phyloP scores from a whole-genome alignment of 2,113 vertebrate genomes.

The Psittacula cyanocephala region DNA sequence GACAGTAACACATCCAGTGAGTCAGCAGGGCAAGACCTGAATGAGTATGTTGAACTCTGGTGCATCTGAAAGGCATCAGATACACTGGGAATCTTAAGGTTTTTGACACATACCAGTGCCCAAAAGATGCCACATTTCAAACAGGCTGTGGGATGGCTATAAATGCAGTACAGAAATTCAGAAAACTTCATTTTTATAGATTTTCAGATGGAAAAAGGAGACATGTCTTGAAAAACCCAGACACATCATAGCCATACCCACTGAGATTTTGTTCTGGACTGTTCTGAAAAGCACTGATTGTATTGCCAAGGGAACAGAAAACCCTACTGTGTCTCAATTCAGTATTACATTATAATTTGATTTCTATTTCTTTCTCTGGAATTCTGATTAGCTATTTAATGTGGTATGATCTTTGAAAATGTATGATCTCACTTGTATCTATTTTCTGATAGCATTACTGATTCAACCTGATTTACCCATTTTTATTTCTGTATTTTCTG shows the following conservation, averaged over 20 bases:
- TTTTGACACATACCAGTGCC: not conserved
- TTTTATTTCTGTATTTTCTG: not conserved
- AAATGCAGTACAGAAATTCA: not conserved
- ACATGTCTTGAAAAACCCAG: not conserved
- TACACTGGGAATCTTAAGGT: not conserved
- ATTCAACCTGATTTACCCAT: not conserved
- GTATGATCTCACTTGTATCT: not conserved
- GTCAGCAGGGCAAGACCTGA: not conserved
- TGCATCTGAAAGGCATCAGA: not conserved
- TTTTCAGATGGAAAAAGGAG: not conserved
- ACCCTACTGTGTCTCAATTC: not conserved
- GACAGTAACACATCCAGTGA: fast-evolving
- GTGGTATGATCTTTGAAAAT: not conserved
- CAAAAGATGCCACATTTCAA: not conserved
- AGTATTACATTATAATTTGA: not conserved
- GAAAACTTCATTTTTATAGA: not conserved
- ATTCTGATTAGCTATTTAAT: not conserved
- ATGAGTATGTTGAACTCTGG: fast-evolving
- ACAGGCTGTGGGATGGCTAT: not conserved
- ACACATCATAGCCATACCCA: not conserved
- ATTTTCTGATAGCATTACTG: not conserved
- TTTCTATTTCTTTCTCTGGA: not conserved
- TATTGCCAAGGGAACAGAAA: not conserved
- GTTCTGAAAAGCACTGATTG: not conserved
- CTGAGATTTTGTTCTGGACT: not conserved